phyloP scores from a whole-genome alignment of 1,140 invertebrate species.

The Bradysia coprophila region DNA sequence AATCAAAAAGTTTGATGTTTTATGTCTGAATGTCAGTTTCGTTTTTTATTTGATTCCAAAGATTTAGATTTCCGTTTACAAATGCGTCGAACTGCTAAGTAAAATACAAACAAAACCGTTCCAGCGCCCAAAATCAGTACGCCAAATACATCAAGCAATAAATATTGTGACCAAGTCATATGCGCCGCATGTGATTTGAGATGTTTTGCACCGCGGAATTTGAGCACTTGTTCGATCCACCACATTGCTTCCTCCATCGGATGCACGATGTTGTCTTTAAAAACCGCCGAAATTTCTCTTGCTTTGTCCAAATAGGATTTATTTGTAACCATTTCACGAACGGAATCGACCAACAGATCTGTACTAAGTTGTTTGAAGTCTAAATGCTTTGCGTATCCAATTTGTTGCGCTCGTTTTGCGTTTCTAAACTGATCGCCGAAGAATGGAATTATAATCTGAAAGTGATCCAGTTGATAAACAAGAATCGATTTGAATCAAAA shows the following conservation, averaged over 20 bases:
- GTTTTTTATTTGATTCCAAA: background rate
- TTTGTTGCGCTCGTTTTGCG: constrained; percentile 7
- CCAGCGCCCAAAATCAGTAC: background rate
- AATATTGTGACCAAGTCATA: constrained; percentile 27
- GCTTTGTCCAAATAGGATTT: constrained; percentile 19
- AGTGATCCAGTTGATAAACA: no score
- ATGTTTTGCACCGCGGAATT: constrained; percentile 26
- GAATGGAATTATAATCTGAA: no score
- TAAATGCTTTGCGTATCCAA: background rate
- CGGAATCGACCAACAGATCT: constrained; percentile 11
- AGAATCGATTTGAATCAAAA: no score
- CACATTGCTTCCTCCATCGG: constrained; percentile 31
- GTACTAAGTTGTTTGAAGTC: constrained; percentile 15
- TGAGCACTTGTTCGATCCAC: constrained; percentile 36
- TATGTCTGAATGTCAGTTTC: no score
- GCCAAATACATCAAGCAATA: constrained; percentile 25
- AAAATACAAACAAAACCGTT: background rate
- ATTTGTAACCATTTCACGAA: constrained; percentile 16
- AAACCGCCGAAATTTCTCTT: constrained; percentile 18
- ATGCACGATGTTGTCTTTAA: constrained; percentile 27
- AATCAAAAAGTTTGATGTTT: no score
- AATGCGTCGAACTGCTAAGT: background rate
- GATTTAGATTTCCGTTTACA: background rate
- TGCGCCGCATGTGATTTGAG: constrained; percentile 24
- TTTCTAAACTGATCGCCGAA: constrained; percentile 33